Base-by-base conservation (phyloP, 53 echinoderm and acorn worm genomes). In the Hippasteria phrygiana region DNA sequence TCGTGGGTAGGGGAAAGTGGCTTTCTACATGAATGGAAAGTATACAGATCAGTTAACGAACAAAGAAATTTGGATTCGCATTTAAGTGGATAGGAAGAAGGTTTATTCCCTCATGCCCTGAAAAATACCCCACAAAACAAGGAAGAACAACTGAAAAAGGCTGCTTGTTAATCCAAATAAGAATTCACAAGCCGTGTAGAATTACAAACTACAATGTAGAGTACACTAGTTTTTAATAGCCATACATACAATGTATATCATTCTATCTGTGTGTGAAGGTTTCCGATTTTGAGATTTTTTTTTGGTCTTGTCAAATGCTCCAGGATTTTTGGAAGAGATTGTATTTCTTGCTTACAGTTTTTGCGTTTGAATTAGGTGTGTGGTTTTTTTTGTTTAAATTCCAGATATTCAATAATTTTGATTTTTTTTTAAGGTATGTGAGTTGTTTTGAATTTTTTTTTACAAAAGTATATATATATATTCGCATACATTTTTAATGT, bases 261-360 rank as follows among this genome's bases (percentile, higher is more conserved):
- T 83, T 83, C 67, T 42, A 43, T 56, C 34, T 17, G 83, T 83
- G 83, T 83, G 83, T 83, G 83, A 83, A n/a, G 66, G 50, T 24
- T 64, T 27, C 32, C 46, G 34, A 64, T 46, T 83, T 66, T 27
- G 65, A 29, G 62, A 32, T 5, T 31, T 56, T 48, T 53, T 76
- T 73, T 73, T n/a, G 36, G 13, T 36, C 59, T 24, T 5, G 50
- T 48, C 17, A 33, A 50, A 43, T 59, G 22, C 26, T 59, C 26
- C 59, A 59, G n/a, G 3, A n/a, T 22, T 59, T 24, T 67, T 10
- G 34, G 37, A 36, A 67, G 34, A 67, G 10, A 35, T 67, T 35
- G 35, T 67, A 26, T 1, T 35, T 4, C 65, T 3, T 31, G 64
- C 22, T 63, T 5, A 28, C 24, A 31, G 32, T n/a, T 67, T 67